Conservation (phyloP, 2,113 vertebrate species). For the Channa argus region DNA sequence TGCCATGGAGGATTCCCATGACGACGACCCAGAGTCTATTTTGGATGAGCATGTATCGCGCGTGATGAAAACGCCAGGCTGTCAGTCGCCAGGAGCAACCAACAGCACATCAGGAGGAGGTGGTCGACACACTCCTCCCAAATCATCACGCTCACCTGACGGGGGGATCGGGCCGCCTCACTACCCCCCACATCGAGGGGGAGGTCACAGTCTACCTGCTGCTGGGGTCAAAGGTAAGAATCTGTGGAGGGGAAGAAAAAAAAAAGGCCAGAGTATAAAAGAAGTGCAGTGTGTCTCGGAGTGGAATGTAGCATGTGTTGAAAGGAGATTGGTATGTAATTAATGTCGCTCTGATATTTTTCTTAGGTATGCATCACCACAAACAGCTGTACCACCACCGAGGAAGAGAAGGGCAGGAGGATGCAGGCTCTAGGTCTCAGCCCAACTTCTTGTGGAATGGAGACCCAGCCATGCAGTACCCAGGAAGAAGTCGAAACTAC, state of each 20-base stretch:
- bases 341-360: background rate
- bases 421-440: constrained; percentile 68
- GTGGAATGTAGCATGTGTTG: background rate
- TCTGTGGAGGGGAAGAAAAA: background rate
- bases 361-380: constrained; percentile 73
- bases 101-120: constrained; percentile 77
- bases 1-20: constrained; percentile 87
- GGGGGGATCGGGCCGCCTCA: constrained; percentile 77
- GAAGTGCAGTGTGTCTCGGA: background rate
- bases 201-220: constrained; percentile 65
- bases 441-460: constrained; percentile 83
- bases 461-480: constrained; percentile 85
- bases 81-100: constrained; percentile 91
- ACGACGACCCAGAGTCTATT: constrained; percentile 94
- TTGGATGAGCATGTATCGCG: constrained; percentile 93
- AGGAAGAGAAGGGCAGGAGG: constrained; percentile 76
- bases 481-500: constrained; percentile 88
- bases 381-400: constrained; percentile 75
- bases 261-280: no score
- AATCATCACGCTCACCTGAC: constrained; percentile 89
- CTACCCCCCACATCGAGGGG: constrained; percentile 75
- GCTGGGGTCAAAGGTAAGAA: constrained; percentile 75
- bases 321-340: background rate
- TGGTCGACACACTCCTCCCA: constrained; percentile 88
- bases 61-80: constrained; percentile 93